phyloP scores from a whole-genome alignment of 2,797 vertebrate species.

The Myripristis murdjan region DNA sequence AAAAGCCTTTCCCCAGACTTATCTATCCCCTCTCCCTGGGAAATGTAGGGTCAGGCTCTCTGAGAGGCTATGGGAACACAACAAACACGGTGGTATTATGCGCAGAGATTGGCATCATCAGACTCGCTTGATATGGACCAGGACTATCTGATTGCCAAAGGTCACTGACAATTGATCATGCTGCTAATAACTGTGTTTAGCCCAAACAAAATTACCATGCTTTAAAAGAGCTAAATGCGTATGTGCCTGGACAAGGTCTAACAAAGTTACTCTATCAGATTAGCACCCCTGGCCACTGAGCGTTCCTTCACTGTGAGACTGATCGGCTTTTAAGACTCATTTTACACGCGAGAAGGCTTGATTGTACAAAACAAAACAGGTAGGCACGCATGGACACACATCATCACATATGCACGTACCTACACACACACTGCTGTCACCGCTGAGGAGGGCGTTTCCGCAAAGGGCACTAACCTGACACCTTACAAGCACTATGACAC shows the following conservation, averaged over 20 bases:
- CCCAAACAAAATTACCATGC: constrained; percentile 17
- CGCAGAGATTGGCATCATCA: constrained; percentile 2
- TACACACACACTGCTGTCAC: background rate
- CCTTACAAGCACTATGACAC: constrained; percentile 51
- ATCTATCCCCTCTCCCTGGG: constrained; percentile 36
- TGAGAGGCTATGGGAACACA: constrained; percentile 20
- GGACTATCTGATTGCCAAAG: constrained; percentile 1
- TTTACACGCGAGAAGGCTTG: constrained; percentile 57
- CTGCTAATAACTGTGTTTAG: background rate
- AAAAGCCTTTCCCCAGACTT: constrained; percentile 35
- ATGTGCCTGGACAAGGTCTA: constrained; percentile 35
- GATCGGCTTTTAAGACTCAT: constrained; percentile 62
- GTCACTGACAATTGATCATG: background rate
- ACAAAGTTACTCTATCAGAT: constrained; percentile 51
- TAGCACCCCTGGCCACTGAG: constrained; percentile 29
- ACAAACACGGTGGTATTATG: constrained; percentile 18
- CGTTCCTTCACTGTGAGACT: constrained; percentile 25
- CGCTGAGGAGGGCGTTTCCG: constrained; percentile 23
- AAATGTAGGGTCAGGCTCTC: constrained; percentile 23
- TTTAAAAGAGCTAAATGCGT: background rate
- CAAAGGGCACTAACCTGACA: constrained; percentile 70
- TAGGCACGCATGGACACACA: background rate
- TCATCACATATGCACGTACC: background rate
- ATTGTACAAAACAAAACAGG: constrained; percentile 45
- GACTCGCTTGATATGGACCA: constrained; percentile 12